phyloP scores from a whole-genome alignment of 2,113 vertebrate genomes.

The Dissostichus mawsoni region DNA sequence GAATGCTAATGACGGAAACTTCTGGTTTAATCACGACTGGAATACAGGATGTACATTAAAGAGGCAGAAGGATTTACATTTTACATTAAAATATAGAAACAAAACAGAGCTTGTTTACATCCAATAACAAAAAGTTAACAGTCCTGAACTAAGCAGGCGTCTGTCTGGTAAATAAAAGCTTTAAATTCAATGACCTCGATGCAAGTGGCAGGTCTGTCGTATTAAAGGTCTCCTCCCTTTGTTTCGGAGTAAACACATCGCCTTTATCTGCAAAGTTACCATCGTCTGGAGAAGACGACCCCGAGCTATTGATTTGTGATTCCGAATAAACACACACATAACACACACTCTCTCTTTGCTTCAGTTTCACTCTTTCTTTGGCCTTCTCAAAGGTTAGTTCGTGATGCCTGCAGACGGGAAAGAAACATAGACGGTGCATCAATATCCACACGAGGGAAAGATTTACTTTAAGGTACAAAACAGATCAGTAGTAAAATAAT shows the following conservation, averaged over 20 bases:
- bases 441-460: not conserved
- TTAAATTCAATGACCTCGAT: slow-evolving; percentile 72
- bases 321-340: slow-evolving; percentile 51
- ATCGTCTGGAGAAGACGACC: slow-evolving; percentile 73
- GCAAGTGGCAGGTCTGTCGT: slow-evolving; percentile 74
- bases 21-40: slow-evolving; percentile 9
- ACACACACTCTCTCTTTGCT: slow-evolving; percentile 72
- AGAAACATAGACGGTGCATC: slow-evolving; percentile 11
- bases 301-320: slow-evolving; percentile 73
- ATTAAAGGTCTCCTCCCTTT: slow-evolving; percentile 76
- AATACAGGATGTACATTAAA: not conserved
- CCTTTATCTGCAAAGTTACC: slow-evolving; percentile 74
- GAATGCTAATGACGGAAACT: slow-evolving; percentile 32
- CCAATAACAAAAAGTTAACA: slow-evolving; percentile 17
- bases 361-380: slow-evolving; percentile 88
- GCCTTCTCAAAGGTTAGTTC: slow-evolving; percentile 87
- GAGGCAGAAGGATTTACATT: not conserved
- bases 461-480: too few species aligned
- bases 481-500: too few species aligned
- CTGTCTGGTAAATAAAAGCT: slow-evolving; percentile 65
- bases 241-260: slow-evolving; percentile 73
- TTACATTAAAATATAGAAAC: slow-evolving; percentile 28
- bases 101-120: slow-evolving; percentile 36
- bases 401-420: slow-evolving; percentile 64
- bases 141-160: slow-evolving; percentile 59